Percentiles rank a stretch among this genome's conserved stretches.
Conservation (phyloP, 64 coral and sea anemone genomes). For the Astreopora myriophthalma region DNA sequence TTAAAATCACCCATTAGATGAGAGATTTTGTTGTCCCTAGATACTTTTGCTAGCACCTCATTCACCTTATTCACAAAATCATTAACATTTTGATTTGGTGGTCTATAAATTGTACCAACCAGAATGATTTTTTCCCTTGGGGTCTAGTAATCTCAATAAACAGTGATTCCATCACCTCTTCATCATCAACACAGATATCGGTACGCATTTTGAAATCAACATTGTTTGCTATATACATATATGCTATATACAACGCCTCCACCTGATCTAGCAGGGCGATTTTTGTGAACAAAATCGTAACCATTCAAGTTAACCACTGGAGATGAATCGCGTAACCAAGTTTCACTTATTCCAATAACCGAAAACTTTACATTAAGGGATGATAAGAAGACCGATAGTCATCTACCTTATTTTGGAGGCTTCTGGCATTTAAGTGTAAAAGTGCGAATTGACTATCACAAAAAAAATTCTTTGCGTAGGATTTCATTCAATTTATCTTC, state of each 20-base stretch:
- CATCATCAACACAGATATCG: neutral
- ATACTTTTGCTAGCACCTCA: neutral
- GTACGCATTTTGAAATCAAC: neutral
- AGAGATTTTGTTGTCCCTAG: slow-evolving; percentile 23
- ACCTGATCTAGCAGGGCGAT: neutral
- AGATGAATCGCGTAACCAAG: neutral
- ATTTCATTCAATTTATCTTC: too few species aligned
- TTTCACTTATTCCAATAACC: slow-evolving; percentile 27
- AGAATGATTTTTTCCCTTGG: slow-evolving; percentile 15
- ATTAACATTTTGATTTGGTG: slow-evolving; percentile 11
- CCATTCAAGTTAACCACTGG: neutral
- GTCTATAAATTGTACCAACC: slow-evolving; percentile 10
- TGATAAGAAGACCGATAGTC: neutral
- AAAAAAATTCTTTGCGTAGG: too few species aligned
- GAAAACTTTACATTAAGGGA: slow-evolving; percentile 24
- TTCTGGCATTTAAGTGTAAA: neutral
- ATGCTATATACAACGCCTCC: slow-evolving; percentile 15
- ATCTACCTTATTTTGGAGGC: slow-evolving; percentile 3
- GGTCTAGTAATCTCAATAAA: slow-evolving; percentile 11
- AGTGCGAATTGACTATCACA: neutral
- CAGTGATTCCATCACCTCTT: neutral
- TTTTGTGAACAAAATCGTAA: slow-evolving; percentile 29
- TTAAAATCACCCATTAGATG: slow-evolving; percentile 6
- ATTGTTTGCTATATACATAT: neutral
- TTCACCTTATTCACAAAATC: neutral